These are phyloP conservation scores for Dicrurus megarhynchus DNA, from an alignment of 2,113 vertebrate species.

Conservation along the genomic window DNA sequence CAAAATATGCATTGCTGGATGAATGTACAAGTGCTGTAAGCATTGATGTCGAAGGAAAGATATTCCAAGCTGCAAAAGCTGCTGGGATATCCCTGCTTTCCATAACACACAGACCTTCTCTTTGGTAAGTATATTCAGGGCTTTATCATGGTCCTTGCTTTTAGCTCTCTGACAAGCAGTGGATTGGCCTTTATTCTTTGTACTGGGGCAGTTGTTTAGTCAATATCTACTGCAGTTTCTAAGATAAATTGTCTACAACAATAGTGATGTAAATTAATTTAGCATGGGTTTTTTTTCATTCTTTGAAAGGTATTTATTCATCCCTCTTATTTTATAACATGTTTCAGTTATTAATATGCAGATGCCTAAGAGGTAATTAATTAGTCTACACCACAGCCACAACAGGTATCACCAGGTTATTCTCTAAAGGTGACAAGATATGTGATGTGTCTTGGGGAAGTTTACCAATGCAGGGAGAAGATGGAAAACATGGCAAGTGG, in stretches of 20 bases:
- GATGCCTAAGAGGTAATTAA: not conserved
- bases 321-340: not conserved
- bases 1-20: conserved; percentile 93
- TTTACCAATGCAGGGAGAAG: not conserved
- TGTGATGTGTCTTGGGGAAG: not conserved
- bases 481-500: not conserved
- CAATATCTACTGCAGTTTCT: not conserved
- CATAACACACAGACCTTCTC: conserved; percentile 96
- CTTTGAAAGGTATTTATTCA: not conserved
- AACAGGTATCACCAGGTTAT: not conserved
- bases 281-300: not conserved
- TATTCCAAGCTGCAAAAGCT: conserved; percentile 94
- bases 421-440: not conserved
- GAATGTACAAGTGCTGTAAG: conserved; percentile 98
- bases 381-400: not conserved
- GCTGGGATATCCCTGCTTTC: conserved; percentile 94
- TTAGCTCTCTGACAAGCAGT: not conserved
- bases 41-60: conserved; percentile 98
- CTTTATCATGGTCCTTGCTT: not conserved
- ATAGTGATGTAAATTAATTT: not conserved
- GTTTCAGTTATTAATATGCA: not conserved
- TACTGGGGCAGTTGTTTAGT: not conserved
- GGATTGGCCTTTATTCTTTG: not conserved
- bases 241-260: not conserved
- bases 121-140: conserved; percentile 82